Evolutionary conservation across 2,888 invertebrate genomes (phyloP).

Genomic region (Salpingus planirostris): DNA sequence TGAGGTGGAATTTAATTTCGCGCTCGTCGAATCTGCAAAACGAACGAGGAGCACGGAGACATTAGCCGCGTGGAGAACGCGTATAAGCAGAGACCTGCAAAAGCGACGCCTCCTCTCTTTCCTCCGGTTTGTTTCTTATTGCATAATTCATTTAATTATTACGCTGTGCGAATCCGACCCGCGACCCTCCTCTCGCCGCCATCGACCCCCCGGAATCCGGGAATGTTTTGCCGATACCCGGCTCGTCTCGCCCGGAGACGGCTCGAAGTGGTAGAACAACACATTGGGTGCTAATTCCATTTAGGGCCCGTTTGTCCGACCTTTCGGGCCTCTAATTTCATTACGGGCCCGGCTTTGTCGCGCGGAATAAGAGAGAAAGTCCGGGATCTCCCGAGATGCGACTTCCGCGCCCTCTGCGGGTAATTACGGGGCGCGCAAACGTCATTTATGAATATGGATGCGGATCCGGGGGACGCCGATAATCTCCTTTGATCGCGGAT

Average conservation of each 20-base stretch:
- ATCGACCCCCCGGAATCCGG: too few species aligned
- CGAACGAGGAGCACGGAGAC: slow-evolving; percentile 13
- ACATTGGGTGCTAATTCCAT: slow-evolving; percentile 43
- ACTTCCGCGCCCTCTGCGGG: too few species aligned
- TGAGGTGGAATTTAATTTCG: slow-evolving; percentile 41
- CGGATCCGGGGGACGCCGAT: too few species aligned
- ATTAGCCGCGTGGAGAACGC: too few species aligned
- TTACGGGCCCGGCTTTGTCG: slow-evolving; percentile 24
- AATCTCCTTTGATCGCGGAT: too few species aligned
- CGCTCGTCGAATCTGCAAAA: slow-evolving; percentile 34
- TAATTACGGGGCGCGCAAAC: too few species aligned
- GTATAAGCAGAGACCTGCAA: too few species aligned
- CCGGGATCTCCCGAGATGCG: too few species aligned
- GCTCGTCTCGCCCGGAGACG: slow-evolving; percentile 11
- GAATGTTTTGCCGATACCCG: slow-evolving; percentile 25
- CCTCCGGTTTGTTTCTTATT: slow-evolving; percentile 31
- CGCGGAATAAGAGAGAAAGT: slow-evolving; percentile 1
- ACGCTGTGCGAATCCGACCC: slow-evolving; percentile 26
- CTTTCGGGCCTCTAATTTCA: slow-evolving; percentile 35
- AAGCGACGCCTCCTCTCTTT: slow-evolving; percentile 8
- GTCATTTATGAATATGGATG: too few species aligned
- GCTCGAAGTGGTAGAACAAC: slow-evolving; percentile 34
- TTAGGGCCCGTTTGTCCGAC: slow-evolving; percentile 36
- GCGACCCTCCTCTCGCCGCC: too few species aligned
- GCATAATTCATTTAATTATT: slow-evolving; percentile 39